Conservation (phyloP, 1,140 invertebrate species). For the Radopholus similis region DNA sequence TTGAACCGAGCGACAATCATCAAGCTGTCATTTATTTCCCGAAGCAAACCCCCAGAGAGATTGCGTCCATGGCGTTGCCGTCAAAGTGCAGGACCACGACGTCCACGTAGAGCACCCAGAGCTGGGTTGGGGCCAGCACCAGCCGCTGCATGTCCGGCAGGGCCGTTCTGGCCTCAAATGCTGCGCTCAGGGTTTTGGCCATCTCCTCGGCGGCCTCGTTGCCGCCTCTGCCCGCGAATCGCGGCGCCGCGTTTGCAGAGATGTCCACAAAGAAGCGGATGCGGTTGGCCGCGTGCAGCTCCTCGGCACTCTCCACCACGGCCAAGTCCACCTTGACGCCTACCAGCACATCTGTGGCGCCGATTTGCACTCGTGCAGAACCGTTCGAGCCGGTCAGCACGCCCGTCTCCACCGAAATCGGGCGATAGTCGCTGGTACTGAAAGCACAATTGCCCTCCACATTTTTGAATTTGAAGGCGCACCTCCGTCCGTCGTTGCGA, state of each 20-base stretch:
- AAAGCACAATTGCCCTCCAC: too few relatives aligned
- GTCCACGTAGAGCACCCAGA: slow-evolving; percentile 29
- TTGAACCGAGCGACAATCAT: not conserved
- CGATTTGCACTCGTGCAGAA: slow-evolving; percentile 28
- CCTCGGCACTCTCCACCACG: slow-evolving; percentile 10
- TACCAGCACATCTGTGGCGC: slow-evolving; percentile 26
- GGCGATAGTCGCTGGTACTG: slow-evolving; percentile 23
- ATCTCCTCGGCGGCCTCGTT: slow-evolving; percentile 22
- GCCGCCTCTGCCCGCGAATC: slow-evolving; percentile 27
- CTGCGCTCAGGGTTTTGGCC: slow-evolving; percentile 19
- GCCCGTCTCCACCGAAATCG: slow-evolving; percentile 25
- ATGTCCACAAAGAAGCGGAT: slow-evolving; percentile 29
- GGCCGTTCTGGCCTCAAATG: slow-evolving; percentile 18
- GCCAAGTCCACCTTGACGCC: slow-evolving; percentile 32
- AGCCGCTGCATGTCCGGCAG: slow-evolving; percentile 9
- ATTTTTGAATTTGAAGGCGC: not conserved
- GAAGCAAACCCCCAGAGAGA: slow-evolving; percentile 15
- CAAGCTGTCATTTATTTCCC: not conserved
- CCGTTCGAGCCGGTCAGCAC: slow-evolving; percentile 27
- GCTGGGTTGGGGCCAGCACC: slow-evolving; percentile 13
- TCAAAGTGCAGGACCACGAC: slow-evolving; percentile 31
- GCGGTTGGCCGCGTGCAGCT: slow-evolving; percentile 6
- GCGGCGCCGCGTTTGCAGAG: slow-evolving; percentile 23
- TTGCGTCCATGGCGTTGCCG: slow-evolving; percentile 30
- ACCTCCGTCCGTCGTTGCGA: slow-evolving; percentile 30